These are phyloP conservation scores for Microplitis deprimator DNA, from an alignment of 2,888 invertebrate genomes.

Conservation along the genomic window DNA sequence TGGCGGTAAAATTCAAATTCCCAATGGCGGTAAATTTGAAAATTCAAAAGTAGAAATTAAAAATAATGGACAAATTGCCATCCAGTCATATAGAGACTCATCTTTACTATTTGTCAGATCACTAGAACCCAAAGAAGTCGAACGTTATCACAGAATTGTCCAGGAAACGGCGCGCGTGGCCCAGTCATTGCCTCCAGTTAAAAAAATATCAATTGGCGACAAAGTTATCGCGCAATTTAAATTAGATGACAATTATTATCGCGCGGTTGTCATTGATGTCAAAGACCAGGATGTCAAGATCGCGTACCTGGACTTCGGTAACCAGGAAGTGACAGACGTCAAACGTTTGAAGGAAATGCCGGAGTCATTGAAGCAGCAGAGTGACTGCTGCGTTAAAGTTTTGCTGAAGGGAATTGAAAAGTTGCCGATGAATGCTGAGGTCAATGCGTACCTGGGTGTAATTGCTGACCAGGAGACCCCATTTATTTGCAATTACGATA, in stretches of 20 bases:
- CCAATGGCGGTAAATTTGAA: not conserved
- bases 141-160: slow-evolving; percentile 52
- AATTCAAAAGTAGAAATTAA: not conserved
- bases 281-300: slow-evolving; percentile 49
- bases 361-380: slow-evolving; percentile 55
- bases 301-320: slow-evolving; percentile 67
- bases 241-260: slow-evolving; percentile 61
- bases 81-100: slow-evolving; percentile 26
- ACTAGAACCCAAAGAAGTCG: slow-evolving; percentile 52
- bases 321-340: slow-evolving; percentile 54
- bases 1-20: not conserved
- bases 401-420: slow-evolving; percentile 56
- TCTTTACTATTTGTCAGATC: slow-evolving; percentile 53
- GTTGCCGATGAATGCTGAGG: slow-evolving; percentile 58
- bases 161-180: slow-evolving; percentile 60
- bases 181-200: slow-evolving; percentile 51
- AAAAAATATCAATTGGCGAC: slow-evolving; percentile 51
- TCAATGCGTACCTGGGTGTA: slow-evolving; percentile 52
- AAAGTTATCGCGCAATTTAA: slow-evolving; percentile 61
- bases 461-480: slow-evolving; percentile 54
- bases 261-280: slow-evolving; percentile 61
- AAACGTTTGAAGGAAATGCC: slow-evolving; percentile 56
- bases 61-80: not conserved
- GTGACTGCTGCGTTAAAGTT: slow-evolving; percentile 53
- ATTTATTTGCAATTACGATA: slow-evolving; percentile 56